phyloP scores from a whole-genome alignment of 2,797 vertebrate genomes.

The Tenualosa ilisha region DNA sequence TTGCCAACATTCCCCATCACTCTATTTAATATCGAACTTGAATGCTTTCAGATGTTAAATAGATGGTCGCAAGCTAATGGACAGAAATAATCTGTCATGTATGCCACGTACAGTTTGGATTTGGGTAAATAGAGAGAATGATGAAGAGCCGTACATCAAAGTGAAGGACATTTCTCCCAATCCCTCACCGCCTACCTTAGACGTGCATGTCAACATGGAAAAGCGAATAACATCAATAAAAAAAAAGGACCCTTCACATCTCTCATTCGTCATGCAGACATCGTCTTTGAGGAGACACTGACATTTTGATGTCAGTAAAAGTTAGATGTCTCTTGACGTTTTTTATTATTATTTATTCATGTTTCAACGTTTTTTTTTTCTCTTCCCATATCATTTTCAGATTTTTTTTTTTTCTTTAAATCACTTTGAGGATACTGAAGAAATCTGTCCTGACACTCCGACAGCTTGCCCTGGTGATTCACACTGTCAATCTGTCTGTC shows the following conservation, averaged over 20 bases:
- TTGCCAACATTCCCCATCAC: background rate
- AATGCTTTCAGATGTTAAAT: background rate
- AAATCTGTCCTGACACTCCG: slow-evolving; percentile 56
- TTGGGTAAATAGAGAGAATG: background rate
- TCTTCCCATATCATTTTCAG: background rate
- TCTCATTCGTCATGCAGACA: background rate
- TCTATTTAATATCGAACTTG: background rate
- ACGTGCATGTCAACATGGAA: background rate
- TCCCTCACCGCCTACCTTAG: background rate
- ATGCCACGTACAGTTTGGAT: background rate
- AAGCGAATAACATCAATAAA: slow-evolving; percentile 14
- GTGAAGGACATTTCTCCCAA: background rate
- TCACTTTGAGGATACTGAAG: slow-evolving; percentile 14
- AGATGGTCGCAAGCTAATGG: background rate
- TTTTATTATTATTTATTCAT: slow-evolving; percentile 9
- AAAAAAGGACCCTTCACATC: background rate
- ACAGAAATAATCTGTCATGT: background rate
- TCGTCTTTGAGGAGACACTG: background rate
- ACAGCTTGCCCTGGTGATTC: slow-evolving; percentile 57
- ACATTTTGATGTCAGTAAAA: slow-evolving; percentile 44
- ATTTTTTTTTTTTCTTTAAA: background rate
- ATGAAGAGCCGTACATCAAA: background rate
- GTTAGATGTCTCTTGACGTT: slow-evolving; percentile 27
- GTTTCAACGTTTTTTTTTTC: background rate
- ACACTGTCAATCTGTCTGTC: slow-evolving; percentile 56